Evolutionary conservation across 2,888 invertebrate species (phyloP), one percentile per base, ranked within the genome.

Genomic region (Empis livida): DNA sequence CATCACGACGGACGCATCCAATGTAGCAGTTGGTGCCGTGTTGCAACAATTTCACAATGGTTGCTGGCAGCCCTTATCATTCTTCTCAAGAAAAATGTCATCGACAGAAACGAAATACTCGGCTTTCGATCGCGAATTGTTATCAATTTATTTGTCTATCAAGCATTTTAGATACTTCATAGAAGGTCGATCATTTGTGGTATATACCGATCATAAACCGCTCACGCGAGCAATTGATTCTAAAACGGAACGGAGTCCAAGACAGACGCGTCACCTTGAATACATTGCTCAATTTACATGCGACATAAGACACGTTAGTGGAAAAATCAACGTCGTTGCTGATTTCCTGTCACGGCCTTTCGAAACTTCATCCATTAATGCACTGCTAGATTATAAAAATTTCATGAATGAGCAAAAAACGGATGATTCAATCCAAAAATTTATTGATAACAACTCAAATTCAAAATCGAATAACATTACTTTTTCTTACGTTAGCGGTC

Each of bases 141-240:
- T 47, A 5, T 44, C 47, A 9, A 40, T 49, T 4, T 43, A 45
- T 11, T 5, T 40, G 6, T 30, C 49, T 0, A 65, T 68, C 1
- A 56, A 58, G 42, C 53, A 64, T 46, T 70, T 68, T 50, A 50
- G 59, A 11, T 55, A 62, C 30, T 58, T 65, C 54, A 46, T 69
- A 0, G 68, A 70, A 55, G 64, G 59, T 0, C 49, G 59, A 43
- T 23, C 58, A 39, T 59, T 50, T 20, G 44, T 44, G n/a, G 8
- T 50, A 2, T 42, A 35, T 11, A 50, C 48, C 1, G 45, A 47
- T 60, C 65, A 61, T 44, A 64, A 61, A 42, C 62, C 62, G 0
- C 44, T 66, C 20, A 48, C 48, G 2, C 59, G 48, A 35, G 63
- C 64, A 1, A 57, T 66, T 43, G n/a, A 41, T 10, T 47, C 56